Percentiles rank a stretch among this genome's conserved stretches.
These are phyloP conservation scores for Rhinella marina DNA, from an alignment of 2,797 vertebrate species.

Conservation along the genomic window DNA sequence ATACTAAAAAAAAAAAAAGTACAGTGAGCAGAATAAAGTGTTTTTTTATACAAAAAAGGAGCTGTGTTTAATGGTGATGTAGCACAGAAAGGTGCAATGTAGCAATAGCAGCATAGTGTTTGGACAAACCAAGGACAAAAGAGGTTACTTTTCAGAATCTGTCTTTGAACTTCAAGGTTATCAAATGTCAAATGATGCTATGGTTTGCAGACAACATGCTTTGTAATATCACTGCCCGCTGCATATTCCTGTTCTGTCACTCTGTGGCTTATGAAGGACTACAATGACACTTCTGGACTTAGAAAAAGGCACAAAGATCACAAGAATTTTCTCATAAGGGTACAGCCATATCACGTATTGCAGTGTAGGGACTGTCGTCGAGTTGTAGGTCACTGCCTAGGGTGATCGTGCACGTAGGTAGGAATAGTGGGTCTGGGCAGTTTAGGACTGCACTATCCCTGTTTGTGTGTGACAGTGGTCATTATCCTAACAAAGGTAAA, in stretches of 20 bases:
- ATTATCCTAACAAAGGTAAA: too few relatives aligned
- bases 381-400: too few relatives aligned
- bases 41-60: not conserved
- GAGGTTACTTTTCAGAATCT: not conserved
- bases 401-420: too few relatives aligned
- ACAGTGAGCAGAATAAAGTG: not conserved
- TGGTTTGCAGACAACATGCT: not conserved
- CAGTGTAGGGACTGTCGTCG: too few relatives aligned
- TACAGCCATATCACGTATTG: too few relatives aligned
- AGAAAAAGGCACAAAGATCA: not conserved
- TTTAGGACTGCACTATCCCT: too few relatives aligned
- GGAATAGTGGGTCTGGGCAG: too few relatives aligned
- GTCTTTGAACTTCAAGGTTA: constrained; percentile 17
- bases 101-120: not conserved
- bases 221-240: not conserved
- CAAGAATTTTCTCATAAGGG: not conserved
- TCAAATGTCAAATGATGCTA: not conserved
- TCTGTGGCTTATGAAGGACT: not conserved
- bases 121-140: not conserved
- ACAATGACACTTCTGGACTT: not conserved
- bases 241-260: not conserved
- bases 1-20: not conserved
- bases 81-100: not conserved
- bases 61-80: not conserved
- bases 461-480: too few relatives aligned